Percentiles rank a stretch among this genome's conserved stretches.
Evolutionary conservation across 2,888 invertebrate species (phyloP).

Genomic region (Stictocephala bisonia): DNA sequence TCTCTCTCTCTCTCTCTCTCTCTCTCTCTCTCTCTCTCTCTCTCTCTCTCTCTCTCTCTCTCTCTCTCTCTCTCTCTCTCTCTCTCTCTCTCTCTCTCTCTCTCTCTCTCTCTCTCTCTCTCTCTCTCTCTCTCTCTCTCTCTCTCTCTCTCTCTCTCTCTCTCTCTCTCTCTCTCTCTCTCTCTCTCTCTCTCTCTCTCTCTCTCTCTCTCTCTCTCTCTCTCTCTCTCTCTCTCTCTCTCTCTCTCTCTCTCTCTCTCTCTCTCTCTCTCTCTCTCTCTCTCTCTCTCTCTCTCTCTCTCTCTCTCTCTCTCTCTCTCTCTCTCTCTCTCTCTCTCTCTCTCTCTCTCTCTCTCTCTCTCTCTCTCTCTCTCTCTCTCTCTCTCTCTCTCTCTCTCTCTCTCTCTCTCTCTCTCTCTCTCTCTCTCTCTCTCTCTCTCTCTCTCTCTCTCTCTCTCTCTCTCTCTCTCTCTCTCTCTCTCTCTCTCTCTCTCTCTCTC

Average conservation of each 20-base stretch:
- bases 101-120: not conserved
- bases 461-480: not conserved
- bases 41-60: not conserved
- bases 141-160: not conserved
- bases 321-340: not conserved
- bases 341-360: not conserved
- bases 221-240: not conserved
- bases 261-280: not conserved
- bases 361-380: not conserved
- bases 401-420: not conserved
- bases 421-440: not conserved
- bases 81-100: not conserved
- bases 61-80: not conserved
- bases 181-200: not conserved
- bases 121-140: not conserved
- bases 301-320: not conserved
- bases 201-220: not conserved
- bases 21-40: not conserved
- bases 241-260: not conserved
- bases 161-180: not conserved
- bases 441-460: not conserved
- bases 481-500: not conserved
- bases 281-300: not conserved
- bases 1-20: not conserved
- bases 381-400: not conserved